Conservation (phyloP, 2,888 invertebrate species). For the Melipona bicolor region DNA sequence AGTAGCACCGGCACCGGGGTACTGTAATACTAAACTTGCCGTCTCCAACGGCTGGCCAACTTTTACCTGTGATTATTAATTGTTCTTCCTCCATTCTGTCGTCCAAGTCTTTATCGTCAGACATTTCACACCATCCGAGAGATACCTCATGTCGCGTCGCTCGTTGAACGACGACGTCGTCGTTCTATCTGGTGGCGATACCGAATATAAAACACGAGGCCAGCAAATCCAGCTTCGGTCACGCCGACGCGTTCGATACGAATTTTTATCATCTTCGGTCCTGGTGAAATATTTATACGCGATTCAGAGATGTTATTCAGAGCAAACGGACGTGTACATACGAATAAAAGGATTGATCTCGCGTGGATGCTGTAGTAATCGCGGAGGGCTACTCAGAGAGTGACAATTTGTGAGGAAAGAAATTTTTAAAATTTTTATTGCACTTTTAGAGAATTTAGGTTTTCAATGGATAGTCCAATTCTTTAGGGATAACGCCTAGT, state of each 20-base stretch:
- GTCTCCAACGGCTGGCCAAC: conserved; percentile 43
- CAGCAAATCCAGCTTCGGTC: neutral
- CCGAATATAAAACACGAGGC: conserved; percentile 1
- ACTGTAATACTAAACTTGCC: conserved; percentile 25
- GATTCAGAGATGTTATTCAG: neutral
- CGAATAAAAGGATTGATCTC: neutral
- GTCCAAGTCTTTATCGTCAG: conserved; percentile 19
- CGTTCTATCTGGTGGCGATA: neutral
- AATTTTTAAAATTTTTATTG: too few species aligned
- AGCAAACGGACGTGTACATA: neutral
- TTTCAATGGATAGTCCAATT: too few species aligned
- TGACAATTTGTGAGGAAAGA: too few species aligned
- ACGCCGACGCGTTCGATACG: neutral
- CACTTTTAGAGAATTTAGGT: too few species aligned
- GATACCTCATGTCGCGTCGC: neutral
- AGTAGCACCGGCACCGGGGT: neutral
- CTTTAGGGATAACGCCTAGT: too few species aligned
- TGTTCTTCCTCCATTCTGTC: conserved; percentile 41
- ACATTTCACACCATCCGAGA: conserved; percentile 10
- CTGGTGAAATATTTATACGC: conserved; percentile 25
- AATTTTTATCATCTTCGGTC: conserved; percentile 1
- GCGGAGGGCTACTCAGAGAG: neutral
- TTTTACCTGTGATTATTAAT: conserved; percentile 58
- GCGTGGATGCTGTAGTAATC: too few species aligned
- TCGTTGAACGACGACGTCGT: neutral